Percentiles rank a stretch among this genome's conserved stretches.
Evolutionary conservation across 2,113 vertebrate species (phyloP).

Genomic region (Gallinago jamesoni): DNA sequence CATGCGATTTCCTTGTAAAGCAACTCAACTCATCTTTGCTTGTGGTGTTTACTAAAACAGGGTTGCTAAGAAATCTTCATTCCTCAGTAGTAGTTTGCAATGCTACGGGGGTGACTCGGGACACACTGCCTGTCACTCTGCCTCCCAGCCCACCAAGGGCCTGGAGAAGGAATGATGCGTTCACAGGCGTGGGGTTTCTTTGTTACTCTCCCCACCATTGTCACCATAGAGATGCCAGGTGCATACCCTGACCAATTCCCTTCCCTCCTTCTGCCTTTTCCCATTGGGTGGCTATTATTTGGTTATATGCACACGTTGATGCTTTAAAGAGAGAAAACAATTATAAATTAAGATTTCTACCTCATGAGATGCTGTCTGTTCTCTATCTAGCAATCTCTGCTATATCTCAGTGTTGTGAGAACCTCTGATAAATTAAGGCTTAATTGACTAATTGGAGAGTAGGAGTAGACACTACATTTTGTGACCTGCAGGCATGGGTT

Average conservation of each 20-base stretch:
- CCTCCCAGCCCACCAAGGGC: background rate
- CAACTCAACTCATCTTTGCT: background rate
- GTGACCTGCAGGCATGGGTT: background rate
- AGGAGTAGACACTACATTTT: background rate
- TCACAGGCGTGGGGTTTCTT: rapidly evolving
- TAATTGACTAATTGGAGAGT: background rate
- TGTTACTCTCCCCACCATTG: background rate
- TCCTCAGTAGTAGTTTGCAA: background rate
- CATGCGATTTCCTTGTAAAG: background rate
- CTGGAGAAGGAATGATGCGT: background rate
- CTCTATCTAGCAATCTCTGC: background rate
- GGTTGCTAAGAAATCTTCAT: background rate
- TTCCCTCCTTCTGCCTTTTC: background rate
- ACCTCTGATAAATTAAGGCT: background rate
- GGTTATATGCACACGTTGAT: background rate
- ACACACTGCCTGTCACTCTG: background rate
- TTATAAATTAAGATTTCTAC: background rate
- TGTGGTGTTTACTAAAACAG: background rate
- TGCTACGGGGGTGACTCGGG: background rate
- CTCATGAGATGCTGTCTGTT: background rate
- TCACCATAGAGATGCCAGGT: rapidly evolving
- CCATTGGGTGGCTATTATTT: background rate
- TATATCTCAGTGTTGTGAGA: background rate
- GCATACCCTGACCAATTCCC: background rate
- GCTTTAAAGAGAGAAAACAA: background rate